phyloP scores from a whole-genome alignment of 2,797 vertebrate genomes.

The Parambassis ranga region DNA sequence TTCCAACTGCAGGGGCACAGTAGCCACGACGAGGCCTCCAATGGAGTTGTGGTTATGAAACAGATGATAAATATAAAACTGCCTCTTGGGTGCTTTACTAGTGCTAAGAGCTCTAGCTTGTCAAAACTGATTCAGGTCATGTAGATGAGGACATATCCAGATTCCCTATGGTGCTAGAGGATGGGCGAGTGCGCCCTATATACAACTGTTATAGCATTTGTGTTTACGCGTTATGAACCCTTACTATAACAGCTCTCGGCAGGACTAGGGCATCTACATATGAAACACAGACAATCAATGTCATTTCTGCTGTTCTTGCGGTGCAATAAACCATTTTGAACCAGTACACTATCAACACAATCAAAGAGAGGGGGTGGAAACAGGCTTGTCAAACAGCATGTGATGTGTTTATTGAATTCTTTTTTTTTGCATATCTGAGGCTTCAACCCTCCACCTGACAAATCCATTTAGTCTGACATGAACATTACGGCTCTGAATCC shows the following conservation, averaged over 20 bases:
- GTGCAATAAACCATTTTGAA: conserved; percentile 24
- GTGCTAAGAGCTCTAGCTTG: conserved; percentile 32
- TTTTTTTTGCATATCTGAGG: conserved; percentile 49
- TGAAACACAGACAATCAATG: conserved; percentile 43
- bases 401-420: conserved; percentile 40
- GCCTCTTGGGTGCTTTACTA: conserved; percentile 33
- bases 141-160: conserved; percentile 18
- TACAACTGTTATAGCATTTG: conserved; percentile 15
- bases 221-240: conserved; percentile 21
- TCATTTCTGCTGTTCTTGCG: conserved; percentile 13
- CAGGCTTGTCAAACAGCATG: conserved; percentile 14
- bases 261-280: conserved; percentile 11
- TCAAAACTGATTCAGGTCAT: conserved; percentile 45
- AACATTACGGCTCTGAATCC: conserved; percentile 39
- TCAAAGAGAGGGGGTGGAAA: conserved; percentile 25
- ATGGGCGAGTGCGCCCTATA: conserved; percentile 33
- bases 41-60: conserved; percentile 31
- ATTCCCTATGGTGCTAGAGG: conserved; percentile 23
- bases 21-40: conserved; percentile 11
- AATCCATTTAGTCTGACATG: conserved; percentile 63
- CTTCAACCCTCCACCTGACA: conserved; percentile 53
- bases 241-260: conserved; percentile 32
- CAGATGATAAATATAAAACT: conserved; percentile 27
- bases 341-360: conserved; percentile 22
- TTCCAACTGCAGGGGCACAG: background rate